Evolutionary conservation across 1,140 invertebrate species (phyloP), one percentile per base, ranked within the genome.

Genomic region (Trissolcus basalis): DNA sequence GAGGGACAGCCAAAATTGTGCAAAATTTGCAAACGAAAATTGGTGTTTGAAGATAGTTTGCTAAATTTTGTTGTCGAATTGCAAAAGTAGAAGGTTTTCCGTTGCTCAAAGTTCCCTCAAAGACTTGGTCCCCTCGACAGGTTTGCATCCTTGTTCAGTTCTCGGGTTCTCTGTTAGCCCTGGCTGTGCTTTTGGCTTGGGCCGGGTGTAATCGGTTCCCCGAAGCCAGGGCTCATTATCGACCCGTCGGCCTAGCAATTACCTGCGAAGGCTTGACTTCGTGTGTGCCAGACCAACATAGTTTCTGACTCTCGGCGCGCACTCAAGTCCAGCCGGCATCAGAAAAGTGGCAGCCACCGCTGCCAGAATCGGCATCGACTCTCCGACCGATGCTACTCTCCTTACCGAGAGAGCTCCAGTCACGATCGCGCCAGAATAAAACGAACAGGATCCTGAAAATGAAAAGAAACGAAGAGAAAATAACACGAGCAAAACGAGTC

Each of bases 181-280:
- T 78, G 81, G 79, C 83, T 84, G 80, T 79, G 83, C 84, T 85
- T 84, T 85, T 85, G 86, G 85, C 82, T 85, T 80, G 83, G 85
- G 85, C 82, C 85, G 81, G 82, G 80, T 86, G 86, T 88, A 89
- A 87, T 89, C 87, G 87, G 85, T 89, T 88, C 87, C 83, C 79
- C 87, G 87, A 89, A 87, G 85, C 86, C 85, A 83, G 81, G 86
- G 84, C 87, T 89, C 87, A 88, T 88, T 88, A 88, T 87, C 87
- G 87, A 87, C 87, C 87, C 87, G 87, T 86, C 87, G 87, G 87
- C 85, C 86, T 87, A 86, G 85, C 87, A 89, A 88, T 89, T 88
- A 87, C 87, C 86, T 86, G 86, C 84, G 83, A 84, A 87, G 68
- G 61, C 77, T 76, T 67, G 79, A 74, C 72, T 78, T 79, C 73